Evolutionary conservation across 2,113 vertebrate genomes (phyloP), one percentile per base, ranked within the genome.

Genomic region (Spea multiplicata): DNA sequence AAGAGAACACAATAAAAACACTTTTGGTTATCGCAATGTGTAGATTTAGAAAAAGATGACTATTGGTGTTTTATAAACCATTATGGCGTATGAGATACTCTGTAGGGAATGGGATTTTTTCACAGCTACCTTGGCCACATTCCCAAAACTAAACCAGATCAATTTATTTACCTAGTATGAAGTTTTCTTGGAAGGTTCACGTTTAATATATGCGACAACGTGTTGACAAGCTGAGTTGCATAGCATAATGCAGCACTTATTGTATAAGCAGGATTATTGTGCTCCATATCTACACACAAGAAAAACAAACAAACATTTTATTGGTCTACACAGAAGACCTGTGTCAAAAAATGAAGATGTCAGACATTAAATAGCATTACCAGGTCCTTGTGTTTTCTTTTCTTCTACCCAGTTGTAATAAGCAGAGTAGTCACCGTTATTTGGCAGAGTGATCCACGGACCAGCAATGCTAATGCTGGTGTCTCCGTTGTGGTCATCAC

Each of bases 201-300:
- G 50, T 96, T 94, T 65, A 99, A 92, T 84, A 99, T 95, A 83
- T 98, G 96, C 64, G 97, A 98, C 83, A 99, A 84, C 83, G 95
- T 97, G 89, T 94, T 95, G 87, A 91, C 89, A 0, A 99, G 94
- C 88, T 99, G 97, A 1, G 97, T 97, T 76, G 96, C 90, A 75
- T 96, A 99, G 90, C 97, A 98, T 67, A 99, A 86, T 0, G 96
- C 97, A 4, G 97, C 97, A 44, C 96, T 98, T 88, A 99, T 96
- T 79, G 96, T 98, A 82, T 99, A 90, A 2, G 96, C 96, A 0
- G 97, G 97, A 86, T 96, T 98, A 62, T 93, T 96, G 64, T 98
- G 95, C 79, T 99, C 97, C 91, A 94, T 89, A 75, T 98, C 97
- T 99, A 59, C 30, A 83, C 84, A 65, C 71, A 55, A 75, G 73